phyloP scores from a whole-genome alignment of 2,113 vertebrate species.

The Oryzias woworae region DNA sequence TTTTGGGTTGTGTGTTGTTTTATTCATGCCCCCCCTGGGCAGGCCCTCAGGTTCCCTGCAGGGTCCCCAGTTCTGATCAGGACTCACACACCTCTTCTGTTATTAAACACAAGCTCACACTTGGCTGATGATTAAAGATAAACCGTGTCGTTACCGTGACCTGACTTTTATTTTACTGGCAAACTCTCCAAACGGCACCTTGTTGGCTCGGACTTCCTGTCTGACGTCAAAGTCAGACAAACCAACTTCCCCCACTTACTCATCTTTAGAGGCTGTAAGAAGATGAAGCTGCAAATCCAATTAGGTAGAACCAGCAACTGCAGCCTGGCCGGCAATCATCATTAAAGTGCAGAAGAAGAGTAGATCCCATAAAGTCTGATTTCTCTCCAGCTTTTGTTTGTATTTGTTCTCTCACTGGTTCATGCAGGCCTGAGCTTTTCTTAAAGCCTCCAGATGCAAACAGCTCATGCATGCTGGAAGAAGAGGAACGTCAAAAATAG shows the following conservation, averaged over 20 bases:
- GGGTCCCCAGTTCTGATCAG: neutral
- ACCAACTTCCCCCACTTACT: conserved; percentile 11
- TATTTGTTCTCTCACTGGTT: no score
- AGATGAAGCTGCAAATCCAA: neutral
- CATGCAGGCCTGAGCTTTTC: no score
- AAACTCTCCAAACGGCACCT: conserved; percentile 4
- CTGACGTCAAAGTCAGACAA: neutral
- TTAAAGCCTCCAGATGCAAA: no score
- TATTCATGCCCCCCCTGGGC: conserved; percentile 12
- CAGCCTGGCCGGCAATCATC: no score
- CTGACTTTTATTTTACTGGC: conserved; percentile 18
- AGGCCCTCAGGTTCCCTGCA: neutral
- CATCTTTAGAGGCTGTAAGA: neutral
- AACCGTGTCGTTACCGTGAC: neutral
- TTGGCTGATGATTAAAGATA: conserved; percentile 13
- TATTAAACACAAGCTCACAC: neutral
- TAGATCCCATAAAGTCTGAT: no score
- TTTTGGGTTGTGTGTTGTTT: conserved; percentile 11
- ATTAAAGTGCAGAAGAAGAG: no score
- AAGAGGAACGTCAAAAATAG: no score
- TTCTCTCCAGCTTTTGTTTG: no score
- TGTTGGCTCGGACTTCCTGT: neutral
- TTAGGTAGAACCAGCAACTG: no score
- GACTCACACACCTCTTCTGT: neutral
- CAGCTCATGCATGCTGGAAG: no score